Evolutionary conservation across 1,140 invertebrate species (phyloP).

Genomic region (Riptortus pedestris): DNA sequence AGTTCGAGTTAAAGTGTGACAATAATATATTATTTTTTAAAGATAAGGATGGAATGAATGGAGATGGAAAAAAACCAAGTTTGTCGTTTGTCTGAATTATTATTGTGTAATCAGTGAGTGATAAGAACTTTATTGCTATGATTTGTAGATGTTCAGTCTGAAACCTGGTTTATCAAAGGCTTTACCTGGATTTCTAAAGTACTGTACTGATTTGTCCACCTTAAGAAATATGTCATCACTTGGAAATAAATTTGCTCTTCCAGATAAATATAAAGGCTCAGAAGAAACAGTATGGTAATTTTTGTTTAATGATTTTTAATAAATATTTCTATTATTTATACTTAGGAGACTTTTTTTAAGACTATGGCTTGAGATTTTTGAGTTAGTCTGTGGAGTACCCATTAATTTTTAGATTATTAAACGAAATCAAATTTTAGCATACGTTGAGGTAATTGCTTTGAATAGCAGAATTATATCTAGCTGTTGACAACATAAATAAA

Average conservation of each 20-base stretch:
- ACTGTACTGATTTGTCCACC: neutral
- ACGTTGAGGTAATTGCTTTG: neutral
- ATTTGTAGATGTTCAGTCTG: constrained; percentile 2
- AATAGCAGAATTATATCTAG: neutral
- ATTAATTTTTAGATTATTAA: neutral
- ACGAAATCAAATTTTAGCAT: neutral
- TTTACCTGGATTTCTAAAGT: constrained; percentile 3
- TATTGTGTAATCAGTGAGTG: too few species aligned
- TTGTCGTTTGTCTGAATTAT: too few species aligned
- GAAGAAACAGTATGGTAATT: constrained; percentile 38
- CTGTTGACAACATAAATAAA: neutral
- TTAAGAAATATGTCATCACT: constrained; percentile 23
- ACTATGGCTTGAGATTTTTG: neutral
- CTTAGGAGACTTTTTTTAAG: neutral
- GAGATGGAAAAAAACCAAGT: too few species aligned
- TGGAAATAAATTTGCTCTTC: constrained; percentile 46
- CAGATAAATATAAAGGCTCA: constrained; percentile 47
- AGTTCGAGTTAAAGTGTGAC: too few species aligned
- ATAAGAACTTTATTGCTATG: neutral
- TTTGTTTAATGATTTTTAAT: neutral
- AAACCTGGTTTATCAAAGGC: constrained; percentile 7
- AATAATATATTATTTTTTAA: too few species aligned
- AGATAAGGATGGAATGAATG: too few species aligned
- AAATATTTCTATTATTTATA: neutral
- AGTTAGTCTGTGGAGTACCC: neutral